Evolutionary conservation across 2,797 vertebrate genomes (phyloP).

Genomic region (Semotilus atromaculatus): DNA sequence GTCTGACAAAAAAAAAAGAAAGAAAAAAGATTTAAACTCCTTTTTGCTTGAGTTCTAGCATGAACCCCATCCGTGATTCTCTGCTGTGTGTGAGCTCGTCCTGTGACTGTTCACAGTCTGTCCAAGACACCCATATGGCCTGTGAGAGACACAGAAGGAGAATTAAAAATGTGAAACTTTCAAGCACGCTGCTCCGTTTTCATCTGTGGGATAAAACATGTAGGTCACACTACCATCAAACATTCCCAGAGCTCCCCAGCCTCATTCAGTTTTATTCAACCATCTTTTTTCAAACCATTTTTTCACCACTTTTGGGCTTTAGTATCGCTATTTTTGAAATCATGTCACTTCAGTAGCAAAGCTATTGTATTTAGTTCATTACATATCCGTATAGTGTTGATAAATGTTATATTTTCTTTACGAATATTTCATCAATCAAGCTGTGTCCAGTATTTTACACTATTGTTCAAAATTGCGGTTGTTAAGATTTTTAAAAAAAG

Average conservation of each 20-base stretch:
- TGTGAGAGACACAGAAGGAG: conserved; percentile 53
- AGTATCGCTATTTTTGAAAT: conserved; percentile 11
- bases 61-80: background rate
- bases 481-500: background rate
- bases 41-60: background rate
- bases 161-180: conserved; percentile 61
- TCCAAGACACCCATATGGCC: conserved; percentile 52
- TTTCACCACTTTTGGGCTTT: conserved; percentile 21
- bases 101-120: conserved; percentile 15
- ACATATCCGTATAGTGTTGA: background rate
- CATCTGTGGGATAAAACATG: conserved; percentile 58
- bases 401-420: background rate
- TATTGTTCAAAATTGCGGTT: background rate
- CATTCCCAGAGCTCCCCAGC: conserved; percentile 18
- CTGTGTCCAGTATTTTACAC: background rate
- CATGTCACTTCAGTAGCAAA: conserved; percentile 6
- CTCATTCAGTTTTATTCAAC: conserved; percentile 20
- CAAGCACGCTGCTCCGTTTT: conserved; percentile 40
- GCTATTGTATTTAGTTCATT: conserved; percentile 3
- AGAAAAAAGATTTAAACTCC: background rate
- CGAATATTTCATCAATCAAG: background rate
- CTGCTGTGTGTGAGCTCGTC: conserved; percentile 14
- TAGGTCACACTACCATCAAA: conserved; percentile 48
- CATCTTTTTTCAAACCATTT: too few relatives aligned
- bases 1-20: conserved; percentile 5